Base-by-base conservation (phyloP, 2,888 invertebrate genomes). In the Coremacera marginata region DNA sequence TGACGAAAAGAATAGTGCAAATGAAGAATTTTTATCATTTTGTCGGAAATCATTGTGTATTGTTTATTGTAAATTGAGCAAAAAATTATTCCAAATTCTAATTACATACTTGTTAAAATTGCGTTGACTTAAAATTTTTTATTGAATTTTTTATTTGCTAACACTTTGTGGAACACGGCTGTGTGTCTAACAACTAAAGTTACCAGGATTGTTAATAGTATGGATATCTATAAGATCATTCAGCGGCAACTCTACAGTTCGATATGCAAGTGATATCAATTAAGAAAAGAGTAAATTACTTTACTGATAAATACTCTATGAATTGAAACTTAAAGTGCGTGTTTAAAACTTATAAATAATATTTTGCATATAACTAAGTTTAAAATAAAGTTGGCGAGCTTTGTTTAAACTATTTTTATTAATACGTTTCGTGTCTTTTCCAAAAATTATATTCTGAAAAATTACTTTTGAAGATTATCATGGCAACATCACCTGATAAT, bases 251-350 rank as follows among this genome's bases (percentile, higher is more conserved):
- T 80, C 83, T 74, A 80, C 81, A 77, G 82, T 81, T 81, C 74
- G 81, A 78, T 83, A 86, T 85, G 86, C 86, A 86, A 86, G 86
- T 86, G 84, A 80, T 80, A 80, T 51, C 55, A 68, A 51, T 65
- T 27, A 16, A 49, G 19, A 22, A 51, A 63, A 27, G 49, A 60
- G n/a, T 60, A 27, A 14, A 37, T 34, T 49, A 70, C 34, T 60
- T 55, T n/a, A 27, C 16, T 25, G 14, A 31, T 16, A n/a, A 9
- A 16, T 5, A 34, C 3, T 31, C 8, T 31, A 16, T 63, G 27
- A 31, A 63, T 31, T 31, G 31, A 25, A 63, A n/a, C 22, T n/a
- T 11, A 63, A 34, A 63, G 31, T 31, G 16, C 31, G 22, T 31
- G 31, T 27, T 63, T 63, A 3, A 63, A 1, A 27, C 3, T 8